A percentile compares a stretch with the other conserved stretches of the same genome.
Evolutionary conservation across 2,888 invertebrate genomes (phyloP).

Genomic region (Lithophane semibrunnea): DNA sequence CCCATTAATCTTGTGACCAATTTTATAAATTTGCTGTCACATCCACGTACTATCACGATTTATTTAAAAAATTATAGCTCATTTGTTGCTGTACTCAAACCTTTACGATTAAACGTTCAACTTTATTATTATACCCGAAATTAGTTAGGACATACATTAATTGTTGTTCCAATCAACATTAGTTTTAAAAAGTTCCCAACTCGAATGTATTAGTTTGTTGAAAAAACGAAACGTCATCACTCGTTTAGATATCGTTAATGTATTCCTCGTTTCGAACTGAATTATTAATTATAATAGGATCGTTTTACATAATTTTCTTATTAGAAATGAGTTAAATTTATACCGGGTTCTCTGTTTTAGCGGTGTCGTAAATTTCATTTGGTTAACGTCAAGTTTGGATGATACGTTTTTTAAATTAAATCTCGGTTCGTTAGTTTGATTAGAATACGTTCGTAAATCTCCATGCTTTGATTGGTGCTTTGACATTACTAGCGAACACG

Average conservation of each 20-base stretch:
- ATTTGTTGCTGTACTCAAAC: slow-evolving; percentile 51
- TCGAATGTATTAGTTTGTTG: slow-evolving; percentile 56
- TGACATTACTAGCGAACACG: slow-evolving; percentile 65
- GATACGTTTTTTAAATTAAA: slow-evolving; percentile 87
- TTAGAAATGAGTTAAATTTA: slow-evolving; percentile 87
- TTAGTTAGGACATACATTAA: slow-evolving; percentile 61
- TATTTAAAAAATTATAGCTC: slow-evolving; percentile 67
- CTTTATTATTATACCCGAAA: slow-evolving; percentile 49
- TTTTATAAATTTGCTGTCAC: slow-evolving; percentile 72
- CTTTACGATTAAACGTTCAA: slow-evolving; percentile 47
- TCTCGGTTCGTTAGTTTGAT: slow-evolving; percentile 81
- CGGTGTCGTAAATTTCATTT: slow-evolving; percentile 85
- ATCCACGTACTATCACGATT: slow-evolving; percentile 72
- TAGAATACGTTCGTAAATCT: slow-evolving; percentile 72
- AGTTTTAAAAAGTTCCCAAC: slow-evolving; percentile 57
- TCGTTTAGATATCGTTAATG: slow-evolving; percentile 74
- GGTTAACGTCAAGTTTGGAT: slow-evolving; percentile 78
- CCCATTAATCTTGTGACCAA: slow-evolving; percentile 73
- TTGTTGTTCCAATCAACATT: slow-evolving; percentile 65
- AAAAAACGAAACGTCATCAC: slow-evolving; percentile 69
- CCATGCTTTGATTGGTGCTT: slow-evolving; percentile 68
- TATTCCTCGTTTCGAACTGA: slow-evolving; percentile 80
- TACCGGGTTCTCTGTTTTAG: slow-evolving; percentile 85
- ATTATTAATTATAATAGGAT: slow-evolving; percentile 88
- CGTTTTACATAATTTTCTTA: slow-evolving; percentile 89